phyloP scores from a whole-genome alignment of 2,888 invertebrate species.

The Hypena proboscidalis region DNA sequence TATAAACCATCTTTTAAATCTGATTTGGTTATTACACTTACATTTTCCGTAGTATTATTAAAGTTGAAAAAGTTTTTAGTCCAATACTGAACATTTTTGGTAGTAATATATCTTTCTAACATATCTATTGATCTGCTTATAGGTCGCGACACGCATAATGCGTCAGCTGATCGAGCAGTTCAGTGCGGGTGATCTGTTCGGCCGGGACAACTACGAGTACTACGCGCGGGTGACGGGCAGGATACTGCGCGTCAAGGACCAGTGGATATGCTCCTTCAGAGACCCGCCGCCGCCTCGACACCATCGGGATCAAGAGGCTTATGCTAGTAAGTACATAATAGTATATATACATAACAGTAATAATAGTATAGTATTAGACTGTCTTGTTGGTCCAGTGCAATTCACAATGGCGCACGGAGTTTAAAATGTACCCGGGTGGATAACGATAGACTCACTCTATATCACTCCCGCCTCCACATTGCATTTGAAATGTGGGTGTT shows the following conservation, averaged over 20 bases:
- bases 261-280: slow-evolving; percentile 97
- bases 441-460: too few relatives aligned
- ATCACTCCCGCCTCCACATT: too few relatives aligned
- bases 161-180: slow-evolving; percentile 99
- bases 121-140: neutral
- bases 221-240: slow-evolving; percentile 97
- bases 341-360: neutral
- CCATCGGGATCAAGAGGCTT: slow-evolving; percentile 87
- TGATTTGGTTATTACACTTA: too few relatives aligned
- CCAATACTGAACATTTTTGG: too few relatives aligned
- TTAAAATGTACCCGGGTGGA: too few relatives aligned
- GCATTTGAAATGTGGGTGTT: too few relatives aligned
- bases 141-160: slow-evolving; percentile 98
- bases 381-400: too few relatives aligned
- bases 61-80: too few relatives aligned
- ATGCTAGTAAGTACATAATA: slow-evolving; percentile 84
- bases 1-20: too few relatives aligned
- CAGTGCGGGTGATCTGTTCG: slow-evolving; percentile 97
- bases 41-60: too few relatives aligned
- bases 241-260: slow-evolving; percentile 96
- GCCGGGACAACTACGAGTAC: slow-evolving; percentile 97
- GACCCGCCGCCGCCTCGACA: slow-evolving; percentile 91
- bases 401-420: too few relatives aligned
- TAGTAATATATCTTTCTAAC: neutral
- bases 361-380: neutral